phyloP scores from a whole-genome alignment of 1,140 invertebrate species.

The Brachionus sp. region DNA sequence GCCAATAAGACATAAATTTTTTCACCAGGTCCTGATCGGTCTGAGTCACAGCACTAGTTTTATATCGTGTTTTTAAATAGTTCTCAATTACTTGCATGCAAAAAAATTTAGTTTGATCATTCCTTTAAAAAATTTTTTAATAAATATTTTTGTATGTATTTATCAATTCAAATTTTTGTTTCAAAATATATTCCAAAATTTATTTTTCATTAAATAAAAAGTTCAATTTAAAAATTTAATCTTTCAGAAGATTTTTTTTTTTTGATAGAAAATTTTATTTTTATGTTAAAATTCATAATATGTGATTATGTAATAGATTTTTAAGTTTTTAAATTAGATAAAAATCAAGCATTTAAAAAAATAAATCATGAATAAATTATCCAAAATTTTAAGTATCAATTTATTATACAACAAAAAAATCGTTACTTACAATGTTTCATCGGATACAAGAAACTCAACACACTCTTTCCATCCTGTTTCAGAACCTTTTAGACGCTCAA shows the following conservation, averaged over 20 bases:
- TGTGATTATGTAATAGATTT: background rate
- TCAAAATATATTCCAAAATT: no score
- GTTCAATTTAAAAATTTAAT: no score
- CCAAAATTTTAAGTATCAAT: constrained; percentile 6
- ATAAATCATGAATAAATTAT: constrained; percentile 3
- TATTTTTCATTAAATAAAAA: no score
- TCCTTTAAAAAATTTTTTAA: constrained; percentile 50
- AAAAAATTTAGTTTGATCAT: constrained; percentile 62
- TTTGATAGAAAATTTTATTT: background rate
- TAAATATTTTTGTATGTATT: background rate
- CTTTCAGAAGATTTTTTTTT: background rate
- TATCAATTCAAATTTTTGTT: no score
- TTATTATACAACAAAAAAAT: background rate
- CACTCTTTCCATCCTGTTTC: constrained; percentile 62
- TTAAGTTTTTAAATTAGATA: background rate
- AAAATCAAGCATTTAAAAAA: background rate
- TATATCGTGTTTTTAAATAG: constrained; percentile 58
- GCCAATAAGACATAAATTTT: constrained; percentile 48
- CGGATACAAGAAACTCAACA: constrained; percentile 54
- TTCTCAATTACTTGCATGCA: constrained; percentile 62
- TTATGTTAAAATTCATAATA: background rate
- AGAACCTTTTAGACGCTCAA: constrained; percentile 61
- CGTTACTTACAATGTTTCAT: constrained; percentile 50
- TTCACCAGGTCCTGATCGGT: constrained; percentile 47
- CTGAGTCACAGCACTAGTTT: constrained; percentile 35